phyloP scores from a whole-genome alignment of 2,888 invertebrate species.

The Drosophila colorata region DNA sequence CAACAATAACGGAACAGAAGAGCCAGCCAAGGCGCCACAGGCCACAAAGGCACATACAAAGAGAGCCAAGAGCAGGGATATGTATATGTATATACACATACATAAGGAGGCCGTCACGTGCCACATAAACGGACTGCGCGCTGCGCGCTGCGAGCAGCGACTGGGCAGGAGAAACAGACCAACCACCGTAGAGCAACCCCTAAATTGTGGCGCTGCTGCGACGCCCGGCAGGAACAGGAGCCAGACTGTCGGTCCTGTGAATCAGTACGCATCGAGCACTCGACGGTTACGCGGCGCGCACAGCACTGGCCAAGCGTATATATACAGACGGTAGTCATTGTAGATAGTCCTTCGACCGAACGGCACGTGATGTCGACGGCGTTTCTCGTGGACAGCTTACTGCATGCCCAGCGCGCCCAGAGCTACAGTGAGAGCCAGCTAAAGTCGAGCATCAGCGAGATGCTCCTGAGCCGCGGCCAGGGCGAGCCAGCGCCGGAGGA shows the following conservation, averaged over 20 bases:
- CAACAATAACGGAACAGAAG: constrained; percentile 67
- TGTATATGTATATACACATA: constrained; percentile 18
- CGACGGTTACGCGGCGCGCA: constrained; percentile 73
- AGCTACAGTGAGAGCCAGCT: constrained; percentile 76
- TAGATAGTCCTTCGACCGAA: constrained; percentile 1
- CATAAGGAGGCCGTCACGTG: constrained; percentile 63
- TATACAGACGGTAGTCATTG: constrained; percentile 8
- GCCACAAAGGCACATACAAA: constrained; percentile 47
- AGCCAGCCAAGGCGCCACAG: constrained; percentile 63
- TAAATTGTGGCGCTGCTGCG: constrained; percentile 55
- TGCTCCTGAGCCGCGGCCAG: constrained; percentile 80
- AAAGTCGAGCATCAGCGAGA: constrained; percentile 71
- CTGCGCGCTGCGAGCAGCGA: constrained; percentile 41
- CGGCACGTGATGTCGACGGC: constrained; percentile 83
- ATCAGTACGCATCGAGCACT: constrained; percentile 78
- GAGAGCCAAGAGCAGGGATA: constrained; percentile 23
- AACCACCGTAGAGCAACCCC: constrained; percentile 84
- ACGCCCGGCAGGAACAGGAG: constrained; percentile 35
- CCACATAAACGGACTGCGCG: constrained; percentile 46
- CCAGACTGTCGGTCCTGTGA: constrained; percentile 23
- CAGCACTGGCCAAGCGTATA: constrained; percentile 41
- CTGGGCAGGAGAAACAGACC: constrained; percentile 84
- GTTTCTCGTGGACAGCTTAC: constrained; percentile 84
- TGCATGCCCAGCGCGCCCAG: constrained; percentile 81
- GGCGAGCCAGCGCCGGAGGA: constrained; percentile 33